These are phyloP conservation scores for Echinops telfairi DNA, from an alignment of 2,113 vertebrate species.

Conservation along the genomic window DNA sequence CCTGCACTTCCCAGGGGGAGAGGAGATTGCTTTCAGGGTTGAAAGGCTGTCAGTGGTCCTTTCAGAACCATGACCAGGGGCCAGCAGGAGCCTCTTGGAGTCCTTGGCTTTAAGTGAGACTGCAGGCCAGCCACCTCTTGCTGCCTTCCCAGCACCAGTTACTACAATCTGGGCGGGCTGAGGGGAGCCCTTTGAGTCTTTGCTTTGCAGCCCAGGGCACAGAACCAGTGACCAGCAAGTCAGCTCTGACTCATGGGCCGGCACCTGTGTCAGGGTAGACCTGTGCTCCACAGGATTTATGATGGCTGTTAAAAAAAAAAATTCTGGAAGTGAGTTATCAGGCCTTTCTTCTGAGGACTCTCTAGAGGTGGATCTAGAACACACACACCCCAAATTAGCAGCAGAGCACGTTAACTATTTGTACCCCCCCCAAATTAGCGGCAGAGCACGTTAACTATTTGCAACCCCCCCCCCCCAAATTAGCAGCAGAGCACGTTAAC, in stretches of 20 bases:
- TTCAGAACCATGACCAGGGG: conserved; percentile 48
- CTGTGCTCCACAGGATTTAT: not conserved
- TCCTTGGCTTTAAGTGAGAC: conserved; percentile 51
- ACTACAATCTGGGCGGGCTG: not conserved
- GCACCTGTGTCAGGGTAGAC: not conserved
- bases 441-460: not conserved
- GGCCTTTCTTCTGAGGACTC: not conserved
- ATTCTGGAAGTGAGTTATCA: not conserved
- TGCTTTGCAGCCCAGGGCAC: not conserved
- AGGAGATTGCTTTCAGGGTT: conserved; percentile 64
- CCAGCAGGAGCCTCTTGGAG: conserved; percentile 42
- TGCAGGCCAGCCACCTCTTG: conserved; percentile 57
- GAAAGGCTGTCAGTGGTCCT: conserved; percentile 72
- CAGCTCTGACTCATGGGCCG: not conserved
- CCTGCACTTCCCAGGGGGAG: conserved; percentile 47
- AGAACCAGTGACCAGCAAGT: not conserved
- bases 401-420: not conserved
- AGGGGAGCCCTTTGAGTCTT: not conserved
- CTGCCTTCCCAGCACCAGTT: not conserved
- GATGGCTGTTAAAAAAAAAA: not conserved
- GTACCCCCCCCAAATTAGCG: not conserved
- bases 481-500: not conserved
- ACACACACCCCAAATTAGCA: not conserved
- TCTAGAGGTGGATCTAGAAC: not conserved
- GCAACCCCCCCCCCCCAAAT: not conserved